Evolutionary conservation across 1,140 invertebrate species (phyloP).

Genomic region (Hylyphantes graminicola): DNA sequence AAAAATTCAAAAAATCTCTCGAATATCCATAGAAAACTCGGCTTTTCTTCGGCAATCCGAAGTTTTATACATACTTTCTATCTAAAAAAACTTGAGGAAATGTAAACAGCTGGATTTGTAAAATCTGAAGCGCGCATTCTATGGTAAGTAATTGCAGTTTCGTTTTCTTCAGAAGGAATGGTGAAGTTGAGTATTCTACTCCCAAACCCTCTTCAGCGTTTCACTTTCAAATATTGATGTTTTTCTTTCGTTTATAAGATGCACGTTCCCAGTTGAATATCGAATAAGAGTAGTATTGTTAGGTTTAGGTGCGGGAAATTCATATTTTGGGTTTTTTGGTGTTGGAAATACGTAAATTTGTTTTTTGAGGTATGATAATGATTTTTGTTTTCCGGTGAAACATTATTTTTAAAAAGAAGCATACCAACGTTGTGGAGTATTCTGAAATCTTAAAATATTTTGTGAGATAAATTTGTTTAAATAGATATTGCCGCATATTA

Average conservation of each 20-base stretch:
- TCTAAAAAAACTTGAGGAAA: slow-evolving; percentile 16
- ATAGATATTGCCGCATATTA: too few relatives aligned
- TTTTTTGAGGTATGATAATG: too few relatives aligned
- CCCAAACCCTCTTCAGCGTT: slow-evolving; percentile 11
- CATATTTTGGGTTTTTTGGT: too few relatives aligned
- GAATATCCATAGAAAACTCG: background rate
- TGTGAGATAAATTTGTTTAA: too few relatives aligned
- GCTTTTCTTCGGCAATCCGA: slow-evolving; percentile 4
- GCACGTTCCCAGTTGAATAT: background rate
- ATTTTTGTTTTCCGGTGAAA: too few relatives aligned
- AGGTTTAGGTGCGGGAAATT: too few relatives aligned
- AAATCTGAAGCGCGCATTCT: slow-evolving; percentile 9
- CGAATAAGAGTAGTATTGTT: slow-evolving; percentile 9
- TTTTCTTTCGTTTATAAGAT: background rate
- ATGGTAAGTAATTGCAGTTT: slow-evolving; percentile 26
- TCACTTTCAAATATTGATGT: slow-evolving; percentile 22
- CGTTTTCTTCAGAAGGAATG: background rate
- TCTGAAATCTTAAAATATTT: too few relatives aligned
- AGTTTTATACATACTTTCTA: slow-evolving; percentile 29
- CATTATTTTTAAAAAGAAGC: too few relatives aligned
- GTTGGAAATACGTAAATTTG: too few relatives aligned
- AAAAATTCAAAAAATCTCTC: slow-evolving; percentile 14
- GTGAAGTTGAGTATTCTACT: background rate
- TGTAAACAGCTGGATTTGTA: slow-evolving; percentile 35
- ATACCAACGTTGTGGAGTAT: too few relatives aligned